These are phyloP conservation scores for Cheilosia scutellata DNA, from an alignment of 2,888 invertebrate species.

Conservation along the genomic window DNA sequence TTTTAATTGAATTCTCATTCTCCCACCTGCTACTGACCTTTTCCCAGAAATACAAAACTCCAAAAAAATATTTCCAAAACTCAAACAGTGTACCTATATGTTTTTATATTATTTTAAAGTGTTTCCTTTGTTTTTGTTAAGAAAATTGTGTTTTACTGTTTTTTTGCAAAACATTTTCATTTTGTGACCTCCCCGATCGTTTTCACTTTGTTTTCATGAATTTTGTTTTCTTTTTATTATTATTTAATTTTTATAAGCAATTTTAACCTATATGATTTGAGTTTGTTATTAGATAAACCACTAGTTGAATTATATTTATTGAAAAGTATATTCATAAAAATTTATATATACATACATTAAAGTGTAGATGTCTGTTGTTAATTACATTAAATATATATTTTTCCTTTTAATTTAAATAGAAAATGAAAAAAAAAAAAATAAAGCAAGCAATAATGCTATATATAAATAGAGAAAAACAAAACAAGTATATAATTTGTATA, in stretches of 20 bases:
- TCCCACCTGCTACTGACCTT: constrained; percentile 48
- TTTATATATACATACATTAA: constrained; percentile 78
- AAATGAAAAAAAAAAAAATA: constrained; percentile 12
- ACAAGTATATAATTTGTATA: constrained; percentile 72
- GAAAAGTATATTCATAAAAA: constrained; percentile 76
- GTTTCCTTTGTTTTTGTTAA: constrained; percentile 36
- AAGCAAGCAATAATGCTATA: constrained; percentile 28
- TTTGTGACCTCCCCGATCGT: constrained; percentile 73
- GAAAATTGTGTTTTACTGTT: constrained; percentile 29
- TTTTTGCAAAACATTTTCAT: constrained; percentile 70
- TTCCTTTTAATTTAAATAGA: constrained; percentile 66
- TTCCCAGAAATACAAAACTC: constrained; percentile 49
- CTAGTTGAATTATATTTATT: constrained; percentile 76
- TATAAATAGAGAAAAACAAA: constrained; percentile 44
- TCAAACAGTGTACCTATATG: constrained; percentile 40
- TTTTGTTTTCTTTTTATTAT: constrained; percentile 59
- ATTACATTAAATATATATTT: constrained; percentile 72
- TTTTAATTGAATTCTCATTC: constrained; percentile 22
- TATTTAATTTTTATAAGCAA: constrained; percentile 66
- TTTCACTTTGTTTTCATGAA: constrained; percentile 61
- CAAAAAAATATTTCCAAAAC: constrained; percentile 28
- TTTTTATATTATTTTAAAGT: constrained; percentile 27
- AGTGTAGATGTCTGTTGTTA: constrained; percentile 83
- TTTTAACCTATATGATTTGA: constrained; percentile 76
- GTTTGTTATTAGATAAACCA: constrained; percentile 78